A percentile compares a stretch with the other conserved stretches of the same genome.
These are phyloP conservation scores for Melitaea athalia DNA, from an alignment of 2,888 invertebrate species.

Conservation along the genomic window DNA sequence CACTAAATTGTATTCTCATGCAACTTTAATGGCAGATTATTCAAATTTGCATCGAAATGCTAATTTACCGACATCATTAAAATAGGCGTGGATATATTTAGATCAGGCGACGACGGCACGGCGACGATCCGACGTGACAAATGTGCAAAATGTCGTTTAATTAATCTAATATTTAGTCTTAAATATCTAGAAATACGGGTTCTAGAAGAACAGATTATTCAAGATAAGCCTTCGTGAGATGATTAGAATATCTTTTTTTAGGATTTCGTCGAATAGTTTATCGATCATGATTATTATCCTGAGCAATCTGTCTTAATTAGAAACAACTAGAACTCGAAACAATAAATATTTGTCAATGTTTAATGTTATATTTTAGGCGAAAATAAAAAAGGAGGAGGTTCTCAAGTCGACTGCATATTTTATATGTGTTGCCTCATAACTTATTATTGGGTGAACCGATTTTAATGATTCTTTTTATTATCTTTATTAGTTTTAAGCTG, in stretches of 20 bases:
- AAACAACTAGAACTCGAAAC: too few species aligned
- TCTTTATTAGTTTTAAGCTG: too few species aligned
- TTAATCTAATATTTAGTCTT: background rate
- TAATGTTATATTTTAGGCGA: too few species aligned
- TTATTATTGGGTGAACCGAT: too few species aligned
- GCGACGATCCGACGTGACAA: conserved; percentile 4
- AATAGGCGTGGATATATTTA: conserved; percentile 10
- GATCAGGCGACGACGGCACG: conserved; percentile 7
- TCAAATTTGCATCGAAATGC: conserved; percentile 13
- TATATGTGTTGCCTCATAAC: too few species aligned
- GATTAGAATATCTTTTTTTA: background rate
- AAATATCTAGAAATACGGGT: background rate
- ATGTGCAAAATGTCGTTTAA: conserved; percentile 1
- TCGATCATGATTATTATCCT: too few species aligned
- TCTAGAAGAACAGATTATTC: background rate
- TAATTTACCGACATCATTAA: conserved; percentile 5
- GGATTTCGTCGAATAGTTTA: too few species aligned
- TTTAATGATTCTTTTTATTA: too few species aligned
- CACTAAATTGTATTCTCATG: conserved; percentile 28
- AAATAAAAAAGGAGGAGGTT: too few species aligned
- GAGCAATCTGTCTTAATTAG: too few species aligned
- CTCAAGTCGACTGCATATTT: too few species aligned
- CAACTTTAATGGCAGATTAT: conserved; percentile 19
- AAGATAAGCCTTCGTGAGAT: background rate
- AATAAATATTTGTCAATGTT: too few species aligned